Evolutionary conservation across 2,113 vertebrate genomes (phyloP), one percentile per base, ranked within the genome.

Genomic region (Dicerorhinus sumatrensis): DNA sequence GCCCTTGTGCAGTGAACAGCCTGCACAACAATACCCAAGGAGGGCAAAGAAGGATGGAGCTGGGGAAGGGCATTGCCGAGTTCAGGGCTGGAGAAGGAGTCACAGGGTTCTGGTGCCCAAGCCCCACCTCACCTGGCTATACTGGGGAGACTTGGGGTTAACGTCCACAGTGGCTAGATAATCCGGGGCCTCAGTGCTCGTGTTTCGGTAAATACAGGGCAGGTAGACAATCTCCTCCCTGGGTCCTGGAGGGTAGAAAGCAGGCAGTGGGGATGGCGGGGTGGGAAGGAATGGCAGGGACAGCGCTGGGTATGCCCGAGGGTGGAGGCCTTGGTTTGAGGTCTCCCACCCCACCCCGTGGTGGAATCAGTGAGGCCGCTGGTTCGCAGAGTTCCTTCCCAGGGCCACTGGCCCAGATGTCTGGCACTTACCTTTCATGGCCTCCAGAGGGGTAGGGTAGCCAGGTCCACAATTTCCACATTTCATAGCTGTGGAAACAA

Each of bases 121-220:
- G 20, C 7, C 10, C 46, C 29, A n/a, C 94, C 97, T 95, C 98
- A 99, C 99, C 99, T 99, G 99, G 91, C 99, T 99, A 87, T 99
- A 99, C 29, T 93, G 98, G 0, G 98, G 86, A 17, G 99, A 99
- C 1, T 97, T 83, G 4, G 99, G 99, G 83, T 99, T 95, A 0
- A 99, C 98, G 0, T 99, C 99, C 31, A 99, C 99, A 0, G 99
- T 99, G 91, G 99, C 99, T 91, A 99, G 98, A 87, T 99, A 99
- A 97, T 99, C 99, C 0, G 99, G 99, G 56, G 99, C 99, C 27
- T 98, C 89, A 0, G 4, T 97, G 16, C 96, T 98, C 0, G 99
- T 99, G 98, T 99, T 99, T 6, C 99, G 98, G 98, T 99, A 99
- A 98, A 99, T 99, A 62, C 99, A 99, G 8, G 99, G 99, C 96